A percentile compares a stretch with the other conserved stretches of the same genome.
Conservation (phyloP, 2,888 invertebrate species). For the Phanerotoma sp. region DNA sequence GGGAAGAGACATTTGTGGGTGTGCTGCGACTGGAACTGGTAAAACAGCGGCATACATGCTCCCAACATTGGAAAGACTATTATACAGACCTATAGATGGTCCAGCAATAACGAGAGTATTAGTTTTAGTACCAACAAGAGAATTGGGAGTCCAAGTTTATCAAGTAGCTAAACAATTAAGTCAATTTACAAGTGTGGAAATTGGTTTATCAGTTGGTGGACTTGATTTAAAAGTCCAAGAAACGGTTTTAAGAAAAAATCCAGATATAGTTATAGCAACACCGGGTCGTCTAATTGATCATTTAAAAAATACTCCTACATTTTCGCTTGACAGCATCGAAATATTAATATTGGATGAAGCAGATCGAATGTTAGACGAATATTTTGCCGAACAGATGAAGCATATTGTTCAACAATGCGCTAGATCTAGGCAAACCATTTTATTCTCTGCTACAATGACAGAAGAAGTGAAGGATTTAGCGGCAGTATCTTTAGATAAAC, state of each 20-base stretch:
- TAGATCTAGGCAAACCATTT: slow-evolving; percentile 88
- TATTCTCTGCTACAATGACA: slow-evolving; percentile 99
- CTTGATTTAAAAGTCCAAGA: slow-evolving; percentile 81
- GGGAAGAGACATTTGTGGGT: slow-evolving; percentile 94
- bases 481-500: slow-evolving; percentile 87
- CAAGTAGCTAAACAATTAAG: slow-evolving; percentile 89
- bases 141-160: slow-evolving; percentile 97
- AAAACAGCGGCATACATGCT: slow-evolving; percentile 99
- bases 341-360: slow-evolving; percentile 80
- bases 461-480: slow-evolving; percentile 94
- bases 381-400: slow-evolving; percentile 99
- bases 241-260: slow-evolving; percentile 80
- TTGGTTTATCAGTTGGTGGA: slow-evolving; percentile 85
- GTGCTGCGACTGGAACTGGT: slow-evolving; percentile 97
- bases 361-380: slow-evolving; percentile 93
- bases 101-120: slow-evolving; percentile 78
- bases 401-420: slow-evolving; percentile 94
- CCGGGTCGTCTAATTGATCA: slow-evolving; percentile 98
- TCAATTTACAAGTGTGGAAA: slow-evolving; percentile 81
- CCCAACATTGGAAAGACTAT: slow-evolving; percentile 89
- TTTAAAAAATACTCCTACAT: slow-evolving; percentile 91
- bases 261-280: slow-evolving; percentile 97
- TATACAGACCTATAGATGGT: slow-evolving; percentile 78
- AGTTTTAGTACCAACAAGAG: slow-evolving; percentile 94
- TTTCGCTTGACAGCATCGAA: slow-evolving; percentile 87